A percentile compares a stretch with the other conserved stretches of the same genome.
Evolutionary conservation across 92 coral and sea anemone species (phyloP).

Genomic region (Actinernus sp.): DNA sequence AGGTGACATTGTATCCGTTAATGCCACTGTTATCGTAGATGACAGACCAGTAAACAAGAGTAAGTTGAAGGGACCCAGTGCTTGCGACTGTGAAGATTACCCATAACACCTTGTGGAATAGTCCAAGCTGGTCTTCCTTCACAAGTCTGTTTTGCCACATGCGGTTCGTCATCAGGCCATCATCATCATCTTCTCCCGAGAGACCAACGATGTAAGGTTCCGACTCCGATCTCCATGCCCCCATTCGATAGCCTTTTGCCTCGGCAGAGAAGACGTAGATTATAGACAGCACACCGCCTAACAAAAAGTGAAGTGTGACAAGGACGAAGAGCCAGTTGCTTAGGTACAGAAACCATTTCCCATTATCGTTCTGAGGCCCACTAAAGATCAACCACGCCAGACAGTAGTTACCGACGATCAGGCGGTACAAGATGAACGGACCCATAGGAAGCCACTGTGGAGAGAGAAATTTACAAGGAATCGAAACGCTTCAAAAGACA

Average conservation of each 20-base stretch:
- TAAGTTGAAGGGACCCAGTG: slow-evolving; percentile 69
- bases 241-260: slow-evolving; percentile 55
- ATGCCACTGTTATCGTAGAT: slow-evolving; percentile 38
- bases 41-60: slow-evolving; percentile 76
- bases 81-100: slow-evolving; percentile 79
- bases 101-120: slow-evolving; percentile 79
- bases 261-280: slow-evolving; percentile 58
- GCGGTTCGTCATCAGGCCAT: not conserved
- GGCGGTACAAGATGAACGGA: slow-evolving; percentile 72
- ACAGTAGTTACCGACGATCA: slow-evolving; percentile 66
- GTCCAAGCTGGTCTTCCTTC: slow-evolving; percentile 50
- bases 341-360: slow-evolving; percentile 67
- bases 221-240: slow-evolving; percentile 42
- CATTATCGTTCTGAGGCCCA: slow-evolving; percentile 14
- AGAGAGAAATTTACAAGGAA: slow-evolving; percentile 2
- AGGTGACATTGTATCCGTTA: slow-evolving; percentile 59
- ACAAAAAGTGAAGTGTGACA: slow-evolving; percentile 58
- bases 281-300: slow-evolving; percentile 53
- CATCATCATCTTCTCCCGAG: slow-evolving; percentile 38
- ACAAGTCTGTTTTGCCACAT: not conserved
- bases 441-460: slow-evolving; percentile 78
- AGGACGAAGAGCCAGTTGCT: slow-evolving; percentile 77
- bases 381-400: slow-evolving; percentile 75
- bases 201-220: slow-evolving; percentile 79
- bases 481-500: too few relatives aligned